phyloP scores from a whole-genome alignment of 1,140 invertebrate genomes.

The Wiebesia pumilae region DNA sequence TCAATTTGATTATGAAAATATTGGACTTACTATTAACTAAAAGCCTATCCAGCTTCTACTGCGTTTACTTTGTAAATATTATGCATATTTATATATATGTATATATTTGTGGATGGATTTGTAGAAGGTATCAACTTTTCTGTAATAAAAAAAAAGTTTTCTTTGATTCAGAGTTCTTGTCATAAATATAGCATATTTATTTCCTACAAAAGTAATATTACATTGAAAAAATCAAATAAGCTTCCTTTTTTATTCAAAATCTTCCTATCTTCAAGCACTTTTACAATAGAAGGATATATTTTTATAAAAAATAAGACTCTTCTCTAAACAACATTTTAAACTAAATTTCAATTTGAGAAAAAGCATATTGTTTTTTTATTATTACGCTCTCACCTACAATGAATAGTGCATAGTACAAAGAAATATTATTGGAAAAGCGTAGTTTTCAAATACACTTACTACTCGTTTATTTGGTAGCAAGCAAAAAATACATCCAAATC shows the following conservation, averaged over 20 bases:
- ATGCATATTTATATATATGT: too few relatives aligned
- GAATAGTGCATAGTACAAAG: too few relatives aligned
- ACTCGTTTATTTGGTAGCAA: too few relatives aligned
- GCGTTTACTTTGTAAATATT: too few relatives aligned
- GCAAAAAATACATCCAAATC: too few relatives aligned
- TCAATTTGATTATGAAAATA: background rate
- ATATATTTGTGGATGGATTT: background rate
- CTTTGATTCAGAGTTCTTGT: background rate
- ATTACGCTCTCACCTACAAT: too few relatives aligned
- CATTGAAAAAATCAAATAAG: background rate
- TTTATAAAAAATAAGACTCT: background rate
- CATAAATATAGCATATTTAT: background rate
- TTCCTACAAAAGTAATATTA: background rate
- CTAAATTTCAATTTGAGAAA: too few relatives aligned
- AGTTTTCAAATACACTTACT: too few relatives aligned
- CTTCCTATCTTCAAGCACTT: background rate
- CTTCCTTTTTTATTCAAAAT: background rate
- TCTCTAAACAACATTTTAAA: too few relatives aligned
- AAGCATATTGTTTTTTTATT: too few relatives aligned
- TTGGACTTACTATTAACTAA: background rate
- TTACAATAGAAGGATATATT: background rate
- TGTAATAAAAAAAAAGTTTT: background rate
- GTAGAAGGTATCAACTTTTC: background rate
- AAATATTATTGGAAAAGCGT: too few relatives aligned
- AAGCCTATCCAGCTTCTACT: too few relatives aligned